Conservation (phyloP, 2,888 invertebrate genomes). For the Philhelius pedissequus region DNA sequence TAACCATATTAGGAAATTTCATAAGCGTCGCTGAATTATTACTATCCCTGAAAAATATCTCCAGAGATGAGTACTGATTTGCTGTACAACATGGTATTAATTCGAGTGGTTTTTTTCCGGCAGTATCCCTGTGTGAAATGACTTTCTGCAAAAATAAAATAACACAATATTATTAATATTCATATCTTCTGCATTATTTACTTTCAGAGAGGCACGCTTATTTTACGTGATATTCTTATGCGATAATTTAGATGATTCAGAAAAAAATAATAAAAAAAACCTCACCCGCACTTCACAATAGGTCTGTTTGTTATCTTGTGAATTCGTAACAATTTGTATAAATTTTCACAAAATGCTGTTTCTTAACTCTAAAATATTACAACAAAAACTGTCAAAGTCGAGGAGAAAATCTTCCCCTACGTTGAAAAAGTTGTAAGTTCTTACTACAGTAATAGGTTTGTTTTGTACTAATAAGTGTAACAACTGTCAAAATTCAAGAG, state of each 20-base stretch:
- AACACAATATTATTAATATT: slow-evolving; percentile 35
- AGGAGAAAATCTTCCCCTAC: no score
- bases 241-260: slow-evolving; percentile 21
- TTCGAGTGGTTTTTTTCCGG: slow-evolving; percentile 81
- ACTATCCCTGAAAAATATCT: slow-evolving; percentile 89
- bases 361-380: no score
- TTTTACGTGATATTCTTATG: slow-evolving; percentile 24
- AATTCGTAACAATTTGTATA: no score
- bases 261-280: background rate
- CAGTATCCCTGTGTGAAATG: slow-evolving; percentile 81
- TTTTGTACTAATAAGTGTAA: no score
- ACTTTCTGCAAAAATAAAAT: slow-evolving; percentile 83
- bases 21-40: slow-evolving; percentile 89
- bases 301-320: no score
- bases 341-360: no score
- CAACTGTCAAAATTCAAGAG: no score
- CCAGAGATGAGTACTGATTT: slow-evolving; percentile 88
- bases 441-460: no score
- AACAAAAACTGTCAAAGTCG: no score
- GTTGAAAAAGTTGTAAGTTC: no score
- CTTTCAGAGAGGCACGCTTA: slow-evolving; percentile 11
- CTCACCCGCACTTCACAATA: slow-evolving; percentile 20
- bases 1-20: slow-evolving; percentile 92
- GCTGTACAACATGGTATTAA: slow-evolving; percentile 93
- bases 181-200: background rate